Percentiles rank a stretch among this genome's conserved stretches.
phyloP scores from a whole-genome alignment of 2,797 vertebrate species.

The Uromys caudimaculatus region DNA sequence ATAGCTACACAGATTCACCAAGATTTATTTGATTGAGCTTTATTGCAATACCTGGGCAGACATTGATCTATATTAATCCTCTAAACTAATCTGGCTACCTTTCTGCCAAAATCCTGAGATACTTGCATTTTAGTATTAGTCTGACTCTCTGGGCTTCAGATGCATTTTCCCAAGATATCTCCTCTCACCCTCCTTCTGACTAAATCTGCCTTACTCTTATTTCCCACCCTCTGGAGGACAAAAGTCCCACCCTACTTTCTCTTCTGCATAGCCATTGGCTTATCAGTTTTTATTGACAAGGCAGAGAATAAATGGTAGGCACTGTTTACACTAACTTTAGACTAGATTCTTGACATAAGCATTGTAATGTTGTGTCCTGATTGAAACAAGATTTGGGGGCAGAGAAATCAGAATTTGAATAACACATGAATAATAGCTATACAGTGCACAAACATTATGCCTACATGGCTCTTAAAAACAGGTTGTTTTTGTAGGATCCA shows the following conservation, averaged over 20 bases:
- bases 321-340: not conserved
- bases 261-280: not conserved
- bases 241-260: not conserved
- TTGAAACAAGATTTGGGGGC: not conserved
- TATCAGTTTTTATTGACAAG: not conserved
- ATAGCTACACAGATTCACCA: not conserved
- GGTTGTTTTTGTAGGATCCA: not conserved
- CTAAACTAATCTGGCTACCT: too few relatives aligned
- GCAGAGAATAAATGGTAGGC: not conserved
- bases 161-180: not conserved
- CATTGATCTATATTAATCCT: too few relatives aligned
- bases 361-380: not conserved
- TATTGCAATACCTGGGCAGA: not conserved
- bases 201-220: not conserved
- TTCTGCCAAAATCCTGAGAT: not conserved
- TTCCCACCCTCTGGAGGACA: not conserved
- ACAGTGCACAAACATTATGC: not conserved
- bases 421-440: not conserved
- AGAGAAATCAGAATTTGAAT: not conserved
- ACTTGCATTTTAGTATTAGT: not conserved
- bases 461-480: not conserved
- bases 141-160: not conserved
- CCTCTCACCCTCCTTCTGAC: not conserved
- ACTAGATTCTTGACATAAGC: not conserved
- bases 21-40: not conserved